Evolutionary conservation across 2,113 vertebrate genomes (phyloP).

Genomic region (Camelus dromedarius): DNA sequence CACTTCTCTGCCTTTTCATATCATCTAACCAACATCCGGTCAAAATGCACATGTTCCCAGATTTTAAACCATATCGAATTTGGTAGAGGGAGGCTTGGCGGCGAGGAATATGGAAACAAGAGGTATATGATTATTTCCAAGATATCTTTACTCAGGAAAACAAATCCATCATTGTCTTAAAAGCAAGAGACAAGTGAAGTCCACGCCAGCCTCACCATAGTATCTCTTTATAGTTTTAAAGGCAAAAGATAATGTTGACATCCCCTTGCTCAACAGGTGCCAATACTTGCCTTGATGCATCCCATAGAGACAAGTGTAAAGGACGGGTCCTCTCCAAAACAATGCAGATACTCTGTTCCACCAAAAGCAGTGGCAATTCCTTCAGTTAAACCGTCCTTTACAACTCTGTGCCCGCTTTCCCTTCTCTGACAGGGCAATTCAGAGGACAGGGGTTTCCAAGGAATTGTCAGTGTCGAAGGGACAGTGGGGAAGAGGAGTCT

Average conservation of each 20-base stretch:
- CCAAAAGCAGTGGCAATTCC: not conserved
- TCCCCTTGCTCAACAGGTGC: not conserved
- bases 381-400: not conserved
- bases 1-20: not conserved
- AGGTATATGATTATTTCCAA: not conserved
- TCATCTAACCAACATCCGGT: not conserved
- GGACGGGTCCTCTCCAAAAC: not conserved
- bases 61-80: not conserved
- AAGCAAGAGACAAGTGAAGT: not conserved
- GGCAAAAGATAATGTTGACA: not conserved
- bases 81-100: not conserved
- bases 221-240: not conserved
- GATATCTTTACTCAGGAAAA: not conserved
- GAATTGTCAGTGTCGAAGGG: accelerated
- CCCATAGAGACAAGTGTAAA: not conserved
- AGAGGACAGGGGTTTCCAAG: not conserved
- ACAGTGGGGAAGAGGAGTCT: too few species aligned
- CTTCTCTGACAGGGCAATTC: not conserved
- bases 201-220: not conserved
- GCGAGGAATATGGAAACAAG: not conserved
- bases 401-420: not conserved
- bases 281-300: too few species aligned
- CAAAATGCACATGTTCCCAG: not conserved
- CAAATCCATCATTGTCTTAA: not conserved
- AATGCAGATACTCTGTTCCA: not conserved